Evolutionary conservation across 2,113 vertebrate genomes (phyloP), one percentile per base, ranked within the genome.

Genomic region (Ardeotis arabs): DNA sequence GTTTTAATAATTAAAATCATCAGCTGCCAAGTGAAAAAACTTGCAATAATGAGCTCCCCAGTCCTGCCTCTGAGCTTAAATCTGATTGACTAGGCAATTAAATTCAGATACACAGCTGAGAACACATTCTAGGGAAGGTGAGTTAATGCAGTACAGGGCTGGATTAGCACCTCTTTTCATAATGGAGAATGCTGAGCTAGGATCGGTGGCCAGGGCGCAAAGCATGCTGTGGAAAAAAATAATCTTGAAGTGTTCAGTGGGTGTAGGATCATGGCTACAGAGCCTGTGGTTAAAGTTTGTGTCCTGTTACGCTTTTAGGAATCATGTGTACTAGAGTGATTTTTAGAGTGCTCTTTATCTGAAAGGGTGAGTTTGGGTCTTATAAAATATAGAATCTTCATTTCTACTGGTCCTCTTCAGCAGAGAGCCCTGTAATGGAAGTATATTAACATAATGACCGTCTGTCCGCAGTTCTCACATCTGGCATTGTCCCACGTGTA

Each of bases 1-100:
- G 44, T 81, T 93, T 91, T 28, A 86, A n/a, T 67, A 28, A 91
- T 39, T 29, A 95, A 80, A 86, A 75, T 89, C 22, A 73, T 84
- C n/a, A 56, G 12, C 69, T 90, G 9, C 24, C 22, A 86, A 84
- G 21, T 82, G 23, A 84, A 93, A 93, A 84, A 94, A 50, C 25
- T 28, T 90, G 41, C 11, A 52, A 33, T 77, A 66, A 67, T 66
- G 27, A 85, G 28, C 21, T 82, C 39, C 21, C n/a, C 20, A 60
- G 44, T 84, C 37, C 45, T 56, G 33, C 33, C 29, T 84, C 49
- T 87, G 18, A 84, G 28, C 47, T 55, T 87, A 84, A 74, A 12
- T 44, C 39, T 95, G 80, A 76, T 82, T 64, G 81, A 81, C 41
- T 70, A 28, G 22, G 35, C 70, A 89, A n/a, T 86, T 79, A 88